phyloP scores from a whole-genome alignment of 2,888 invertebrate genomes.

The Lithophane semibrunnea region DNA sequence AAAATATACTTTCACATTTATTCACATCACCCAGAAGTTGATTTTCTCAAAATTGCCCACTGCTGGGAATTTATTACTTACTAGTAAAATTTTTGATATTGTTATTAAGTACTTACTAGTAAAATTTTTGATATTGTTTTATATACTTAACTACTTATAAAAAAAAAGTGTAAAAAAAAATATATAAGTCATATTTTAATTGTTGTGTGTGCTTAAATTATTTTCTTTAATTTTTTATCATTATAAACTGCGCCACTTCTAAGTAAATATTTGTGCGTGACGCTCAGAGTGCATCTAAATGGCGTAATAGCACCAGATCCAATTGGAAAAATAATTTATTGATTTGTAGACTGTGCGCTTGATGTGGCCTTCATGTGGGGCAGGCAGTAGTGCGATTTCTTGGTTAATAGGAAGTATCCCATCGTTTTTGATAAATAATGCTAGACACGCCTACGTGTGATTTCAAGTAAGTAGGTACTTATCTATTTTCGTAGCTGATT shows the following conservation, averaged over 20 bases:
- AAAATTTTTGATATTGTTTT: too few species aligned
- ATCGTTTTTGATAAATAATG: background rate
- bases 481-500: background rate
- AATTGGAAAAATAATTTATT: slow-evolving; percentile 4
- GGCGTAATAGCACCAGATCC: background rate
- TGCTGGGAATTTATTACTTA: background rate
- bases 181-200: background rate
- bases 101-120: background rate
- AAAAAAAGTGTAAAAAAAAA: background rate
- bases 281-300: slow-evolving; percentile 15
- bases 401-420: background rate
- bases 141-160: background rate
- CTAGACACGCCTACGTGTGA: slow-evolving; percentile 2
- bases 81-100: too few species aligned
- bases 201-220: background rate
- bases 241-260: background rate
- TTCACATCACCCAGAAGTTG: background rate
- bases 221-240: background rate
- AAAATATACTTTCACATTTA: background rate
- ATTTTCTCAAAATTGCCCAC: background rate
- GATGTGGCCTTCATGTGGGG: slow-evolving; percentile 9
- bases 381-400: slow-evolving; percentile 4
- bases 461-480: background rate
- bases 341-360: background rate
- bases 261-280: background rate